phyloP scores from a whole-genome alignment of 2,888 invertebrate genomes.

The Pristionchus exspectatus region DNA sequence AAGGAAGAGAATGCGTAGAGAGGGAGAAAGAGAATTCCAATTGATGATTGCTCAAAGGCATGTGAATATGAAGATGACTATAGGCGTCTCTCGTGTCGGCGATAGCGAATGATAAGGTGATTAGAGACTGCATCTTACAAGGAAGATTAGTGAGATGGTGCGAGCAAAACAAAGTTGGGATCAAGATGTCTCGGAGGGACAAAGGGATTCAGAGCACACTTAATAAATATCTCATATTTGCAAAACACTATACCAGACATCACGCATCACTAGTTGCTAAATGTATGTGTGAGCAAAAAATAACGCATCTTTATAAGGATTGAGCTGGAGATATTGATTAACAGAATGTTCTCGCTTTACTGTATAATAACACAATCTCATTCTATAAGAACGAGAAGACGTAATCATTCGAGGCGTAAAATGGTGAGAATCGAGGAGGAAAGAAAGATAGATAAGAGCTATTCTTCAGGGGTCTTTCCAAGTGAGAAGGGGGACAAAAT shows the following conservation, averaged over 20 bases:
- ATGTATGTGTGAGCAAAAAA: neutral
- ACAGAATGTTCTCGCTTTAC: neutral
- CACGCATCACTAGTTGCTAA: too few relatives aligned
- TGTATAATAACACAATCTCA: neutral
- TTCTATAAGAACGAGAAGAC: neutral
- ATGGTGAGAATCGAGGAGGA: constrained; percentile 50
- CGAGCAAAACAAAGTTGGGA: constrained; percentile 50
- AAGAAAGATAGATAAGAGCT: constrained; percentile 2
- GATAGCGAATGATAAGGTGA: constrained; percentile 48
- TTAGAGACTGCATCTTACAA: constrained; percentile 11
- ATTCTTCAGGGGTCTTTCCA: neutral
- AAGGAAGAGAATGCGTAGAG: constrained; percentile 38
- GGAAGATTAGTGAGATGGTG: constrained; percentile 26
- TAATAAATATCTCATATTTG: neutral
- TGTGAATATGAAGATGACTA: neutral
- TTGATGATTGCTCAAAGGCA: constrained; percentile 15
- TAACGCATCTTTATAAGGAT: neutral
- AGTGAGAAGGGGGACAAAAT: neutral
- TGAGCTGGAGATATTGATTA: neutral
- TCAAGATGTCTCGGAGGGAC: neutral
- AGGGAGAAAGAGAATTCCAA: neutral
- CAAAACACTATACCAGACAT: neutral
- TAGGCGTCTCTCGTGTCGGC: neutral
- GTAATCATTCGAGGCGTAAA: constrained; percentile 21
- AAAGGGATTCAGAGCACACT: neutral